Base-by-base conservation (phyloP, 2,113 vertebrate species). In the Haplotaxodon microlepis region DNA sequence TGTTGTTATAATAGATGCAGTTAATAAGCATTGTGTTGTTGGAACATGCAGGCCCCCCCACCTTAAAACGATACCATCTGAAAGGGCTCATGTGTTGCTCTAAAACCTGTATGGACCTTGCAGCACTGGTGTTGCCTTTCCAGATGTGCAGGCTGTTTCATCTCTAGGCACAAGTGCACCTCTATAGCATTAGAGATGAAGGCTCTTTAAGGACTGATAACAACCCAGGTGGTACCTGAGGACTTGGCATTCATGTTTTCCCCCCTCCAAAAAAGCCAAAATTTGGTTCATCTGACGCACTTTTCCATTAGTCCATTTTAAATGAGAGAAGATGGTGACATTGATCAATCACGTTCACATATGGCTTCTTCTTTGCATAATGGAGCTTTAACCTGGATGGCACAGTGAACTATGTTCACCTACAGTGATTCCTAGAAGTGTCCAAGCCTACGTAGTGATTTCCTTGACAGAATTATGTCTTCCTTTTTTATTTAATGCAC, bases 51-150 rank as follows among this genome's bases (percentile, higher is more conserved):
- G 11, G 0, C 6, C 2, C 17, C 17, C 7, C 3, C 0, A 10
- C 29, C 61, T 66, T 36, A 69, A 38, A 63, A 63, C 0, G 0
- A 34, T 63, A 2, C 1, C 59, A 19, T 63, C 59, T 19, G 29
- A 63, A 34, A 19, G 59, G 59, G 59, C 6, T 63, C 29, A 63
- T 11, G 31, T 34, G 29, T 63, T 19, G 9, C 59, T 63, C 16
- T 63, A 63, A 61, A 61, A 61, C 57, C 9, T 63, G 29, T 63
- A 19, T 63, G 16, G 59, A 34, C 59, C 59, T 19, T 11, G 59
- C 2, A 63, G 59, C 59, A 61, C 29, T 63, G 59, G 17, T 63
- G 59, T 1, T 63, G 5, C 29, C 59, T 34, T 0, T 0, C 29
- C 29, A 61, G 57, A 1, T 61, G 29, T 63, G 59, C 59, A 63